Evolutionary conservation across 2,797 vertebrate genomes (phyloP), one percentile per base, ranked within the genome.

Genomic region (Poeciliopsis presidionis): DNA sequence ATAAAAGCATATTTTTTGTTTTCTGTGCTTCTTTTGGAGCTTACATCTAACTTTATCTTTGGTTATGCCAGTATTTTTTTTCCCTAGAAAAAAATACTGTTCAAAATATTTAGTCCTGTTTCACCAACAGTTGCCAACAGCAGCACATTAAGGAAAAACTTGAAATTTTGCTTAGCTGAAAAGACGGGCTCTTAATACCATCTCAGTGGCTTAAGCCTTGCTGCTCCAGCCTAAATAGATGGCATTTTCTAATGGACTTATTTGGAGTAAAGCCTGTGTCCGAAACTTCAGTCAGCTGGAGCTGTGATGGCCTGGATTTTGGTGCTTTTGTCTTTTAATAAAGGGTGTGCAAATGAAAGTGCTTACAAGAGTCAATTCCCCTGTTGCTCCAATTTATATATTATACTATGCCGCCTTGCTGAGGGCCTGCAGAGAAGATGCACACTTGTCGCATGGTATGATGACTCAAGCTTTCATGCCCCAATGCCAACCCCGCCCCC

Each of bases 401-500:
- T 86, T 91, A 90, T 87, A 89, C 73, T 87, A 61, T 79, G 78
- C 67, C 5, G 74, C 79, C 86, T 81, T 82, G 75, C 85, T 47
- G 74, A 76, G 75, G 20, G 71, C 87, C 92, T 83, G 79, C 75
- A 77, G 90, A 84, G 77, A 77, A 85, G 74, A 85, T 57, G 72
- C 85, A 91, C 88, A 87, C 87, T 87, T 79, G 90, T 91, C 74
- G 67, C 80, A 84, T 84, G 90, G 88, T 63, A 70, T 76, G 84
- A 86, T 94, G 93, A 93, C 86, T 94, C 90, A 91, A 88, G 85
- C 83, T 86, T 88, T 92, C 57, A 45, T 78, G 77, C 7, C 20
- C 80, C 57, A 55, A n/a, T 55, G 25, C 65, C 72, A 61, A 30
- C 57, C 57, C 79, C 73, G 46, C 75, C 55, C 41, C 9, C 59